Percentiles rank a stretch among this genome's conserved stretches.
Conservation (phyloP, 1,140 invertebrate species). For the Ostrea edulis region DNA sequence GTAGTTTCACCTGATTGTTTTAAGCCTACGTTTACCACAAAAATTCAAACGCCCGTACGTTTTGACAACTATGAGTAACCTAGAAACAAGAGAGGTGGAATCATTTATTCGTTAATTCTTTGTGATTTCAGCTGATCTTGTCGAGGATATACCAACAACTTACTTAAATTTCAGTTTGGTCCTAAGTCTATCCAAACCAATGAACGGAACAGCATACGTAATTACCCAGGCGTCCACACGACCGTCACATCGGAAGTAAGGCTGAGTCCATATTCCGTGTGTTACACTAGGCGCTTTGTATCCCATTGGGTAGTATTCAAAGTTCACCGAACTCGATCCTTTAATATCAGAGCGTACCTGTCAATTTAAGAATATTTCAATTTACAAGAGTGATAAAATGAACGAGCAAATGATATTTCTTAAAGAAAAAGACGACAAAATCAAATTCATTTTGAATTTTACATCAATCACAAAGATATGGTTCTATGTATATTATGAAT, state of each 20-base stretch:
- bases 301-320: slow-evolving; percentile 87
- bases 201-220: slow-evolving; percentile 96
- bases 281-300: slow-evolving; percentile 81
- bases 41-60: no score
- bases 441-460: no score
- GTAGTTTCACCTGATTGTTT: no score
- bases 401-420: no score
- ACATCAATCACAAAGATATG: no score
- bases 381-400: no score
- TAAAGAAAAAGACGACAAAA: neutral
- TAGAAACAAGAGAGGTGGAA: no score
- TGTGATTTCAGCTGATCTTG: no score
- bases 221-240: slow-evolving; percentile 94
- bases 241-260: slow-evolving; percentile 96
- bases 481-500: no score
- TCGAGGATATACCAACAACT: neutral
- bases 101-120: no score
- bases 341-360: slow-evolving; percentile 86
- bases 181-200: slow-evolving; percentile 88
- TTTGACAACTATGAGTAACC: no score
- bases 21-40: no score
- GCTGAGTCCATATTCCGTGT: slow-evolving; percentile 93
- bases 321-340: slow-evolving; percentile 65
- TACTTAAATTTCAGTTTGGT: slow-evolving; percentile 40
- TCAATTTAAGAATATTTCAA: neutral